phyloP scores from a whole-genome alignment of 2,888 invertebrate species.

The Agapostemon virescens region DNA sequence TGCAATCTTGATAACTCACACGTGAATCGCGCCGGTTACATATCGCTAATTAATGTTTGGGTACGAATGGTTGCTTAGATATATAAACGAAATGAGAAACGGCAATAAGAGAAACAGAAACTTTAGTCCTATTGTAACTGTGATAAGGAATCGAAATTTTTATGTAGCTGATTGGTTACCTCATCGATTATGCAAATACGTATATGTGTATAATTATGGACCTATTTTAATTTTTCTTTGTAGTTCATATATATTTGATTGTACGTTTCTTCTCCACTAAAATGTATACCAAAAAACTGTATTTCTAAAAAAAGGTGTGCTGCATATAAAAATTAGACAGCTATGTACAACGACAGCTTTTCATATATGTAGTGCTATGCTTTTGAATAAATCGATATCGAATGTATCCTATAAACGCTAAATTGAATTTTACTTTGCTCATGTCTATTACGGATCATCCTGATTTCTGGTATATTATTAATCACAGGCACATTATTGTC shows the following conservation, averaged over 20 bases:
- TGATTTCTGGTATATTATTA: background rate
- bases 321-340: background rate
- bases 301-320: background rate
- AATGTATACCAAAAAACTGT: background rate
- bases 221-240: background rate
- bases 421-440: background rate
- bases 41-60: background rate
- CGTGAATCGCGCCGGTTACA: background rate
- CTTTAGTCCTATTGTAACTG: background rate
- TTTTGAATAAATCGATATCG: background rate
- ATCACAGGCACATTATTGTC: background rate
- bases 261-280: background rate
- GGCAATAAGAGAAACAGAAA: background rate
- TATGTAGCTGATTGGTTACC: background rate
- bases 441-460: background rate
- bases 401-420: background rate
- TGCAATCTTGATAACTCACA: constrained; percentile 1
- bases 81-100: background rate
- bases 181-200: background rate
- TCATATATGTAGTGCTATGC: background rate
- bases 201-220: background rate
- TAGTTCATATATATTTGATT: background rate
- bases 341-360: background rate
- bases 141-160: background rate
- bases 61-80: background rate